Evolutionary conservation across 2,113 vertebrate genomes (phyloP).

Genomic region (Leucopsar rothschildi): DNA sequence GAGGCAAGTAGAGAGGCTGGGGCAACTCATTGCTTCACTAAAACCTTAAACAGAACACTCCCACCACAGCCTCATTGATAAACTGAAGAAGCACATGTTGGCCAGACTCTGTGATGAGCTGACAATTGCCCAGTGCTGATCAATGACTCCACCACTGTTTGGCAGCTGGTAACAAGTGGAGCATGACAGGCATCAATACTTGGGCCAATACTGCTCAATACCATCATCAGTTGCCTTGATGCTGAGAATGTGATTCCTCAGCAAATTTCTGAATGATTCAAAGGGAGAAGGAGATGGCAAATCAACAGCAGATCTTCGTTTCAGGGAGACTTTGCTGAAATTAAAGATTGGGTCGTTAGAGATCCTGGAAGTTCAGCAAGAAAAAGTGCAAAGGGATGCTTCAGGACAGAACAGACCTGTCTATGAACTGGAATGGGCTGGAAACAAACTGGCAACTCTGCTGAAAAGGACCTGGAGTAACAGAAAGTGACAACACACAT

Average conservation of each 20-base stretch:
- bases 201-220: constrained; percentile 6
- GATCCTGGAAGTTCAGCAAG: neutral
- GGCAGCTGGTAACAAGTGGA: constrained; percentile 3
- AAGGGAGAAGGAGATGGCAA: neutral
- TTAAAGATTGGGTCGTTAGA: neutral
- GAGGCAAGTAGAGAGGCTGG: neutral
- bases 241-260: neutral
- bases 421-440: no score
- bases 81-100: neutral
- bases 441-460: neutral
- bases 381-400: neutral
- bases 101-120: neutral
- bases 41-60: neutral
- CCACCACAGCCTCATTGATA: neutral
- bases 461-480: neutral
- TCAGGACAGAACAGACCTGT: neutral
- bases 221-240: neutral
- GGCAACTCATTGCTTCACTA: neutral
- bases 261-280: neutral
- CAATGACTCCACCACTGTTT: neutral
- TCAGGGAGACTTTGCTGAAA: neutral
- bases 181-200: constrained; percentile 9
- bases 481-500: neutral
- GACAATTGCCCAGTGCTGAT: neutral
- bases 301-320: neutral